Evolutionary conservation across 2,797 vertebrate species (phyloP).

Genomic region (Cirrhinus molitorella): DNA sequence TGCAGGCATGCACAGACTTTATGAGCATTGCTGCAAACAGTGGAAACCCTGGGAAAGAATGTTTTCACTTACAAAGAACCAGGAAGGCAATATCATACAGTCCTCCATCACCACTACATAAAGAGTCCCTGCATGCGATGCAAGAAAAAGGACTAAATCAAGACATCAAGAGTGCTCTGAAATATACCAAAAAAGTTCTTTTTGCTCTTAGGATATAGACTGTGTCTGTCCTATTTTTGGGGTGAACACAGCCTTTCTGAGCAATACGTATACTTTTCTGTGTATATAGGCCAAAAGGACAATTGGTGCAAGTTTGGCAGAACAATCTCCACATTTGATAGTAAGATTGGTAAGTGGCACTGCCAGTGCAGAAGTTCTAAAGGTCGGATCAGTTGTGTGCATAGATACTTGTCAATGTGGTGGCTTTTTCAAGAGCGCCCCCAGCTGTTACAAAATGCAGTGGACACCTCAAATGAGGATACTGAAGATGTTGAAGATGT

Average conservation of each 20-base stretch:
- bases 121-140: neutral
- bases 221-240: constrained; percentile 35
- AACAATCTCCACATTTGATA: constrained; percentile 10
- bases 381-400: neutral
- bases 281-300: constrained; percentile 30
- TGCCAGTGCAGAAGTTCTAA: constrained; percentile 13
- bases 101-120: neutral
- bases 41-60: neutral
- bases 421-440: constrained; percentile 31
- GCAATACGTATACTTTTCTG: constrained; percentile 6
- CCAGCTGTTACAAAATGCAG: neutral
- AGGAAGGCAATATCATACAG: neutral
- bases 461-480: too few relatives aligned
- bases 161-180: neutral
- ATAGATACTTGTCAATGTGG: constrained; percentile 16
- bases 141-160: neutral
- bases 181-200: neutral
- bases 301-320: constrained; percentile 24
- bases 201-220: constrained; percentile 5
- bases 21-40: neutral
- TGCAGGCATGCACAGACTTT: neutral
- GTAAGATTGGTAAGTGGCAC: constrained; percentile 10
- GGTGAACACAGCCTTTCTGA: neutral
- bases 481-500: too few relatives aligned
- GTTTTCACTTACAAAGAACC: neutral